phyloP scores from a whole-genome alignment of 1,140 invertebrate genomes.

The Drosophila ficusphila region DNA sequence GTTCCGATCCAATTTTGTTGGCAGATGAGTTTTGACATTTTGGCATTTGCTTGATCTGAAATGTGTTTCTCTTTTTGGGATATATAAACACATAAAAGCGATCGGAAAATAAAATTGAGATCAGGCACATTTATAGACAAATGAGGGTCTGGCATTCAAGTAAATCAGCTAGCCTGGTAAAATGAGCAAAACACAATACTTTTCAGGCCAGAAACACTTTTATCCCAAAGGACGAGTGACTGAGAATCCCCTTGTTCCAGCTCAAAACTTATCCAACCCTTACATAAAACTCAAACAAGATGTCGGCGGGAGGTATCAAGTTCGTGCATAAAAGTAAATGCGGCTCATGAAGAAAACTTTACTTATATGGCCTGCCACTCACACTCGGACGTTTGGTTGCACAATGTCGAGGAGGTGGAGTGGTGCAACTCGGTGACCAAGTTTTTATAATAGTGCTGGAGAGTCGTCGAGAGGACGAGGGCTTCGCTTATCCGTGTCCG shows the following conservation, averaged over 20 bases:
- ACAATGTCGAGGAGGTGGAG: conserved; percentile 23
- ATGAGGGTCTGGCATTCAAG: background rate
- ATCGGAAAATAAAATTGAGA: conserved; percentile 43
- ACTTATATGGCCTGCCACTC: conserved; percentile 9
- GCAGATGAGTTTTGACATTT: conserved; percentile 13
- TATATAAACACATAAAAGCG: background rate
- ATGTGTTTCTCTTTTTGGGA: conserved; percentile 23
- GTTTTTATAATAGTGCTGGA: conserved; percentile 61
- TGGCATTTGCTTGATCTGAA: conserved; percentile 46
- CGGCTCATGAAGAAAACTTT: conserved; percentile 41
- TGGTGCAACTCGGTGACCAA: conserved; percentile 46
- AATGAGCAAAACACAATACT: conserved; percentile 5
- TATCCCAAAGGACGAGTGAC: background rate
- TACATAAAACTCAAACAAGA: conserved; percentile 52
- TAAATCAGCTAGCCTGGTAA: conserved; percentile 13
- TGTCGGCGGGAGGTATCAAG: conserved; percentile 28
- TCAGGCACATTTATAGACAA: background rate
- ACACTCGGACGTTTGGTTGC: conserved; percentile 34
- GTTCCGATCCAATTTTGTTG: conserved; percentile 21
- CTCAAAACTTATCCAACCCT: conserved; percentile 35
- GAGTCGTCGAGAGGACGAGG: conserved; percentile 2
- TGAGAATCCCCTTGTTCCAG: background rate
- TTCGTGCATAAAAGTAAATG: conserved; percentile 62
- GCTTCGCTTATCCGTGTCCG: conserved; percentile 3
- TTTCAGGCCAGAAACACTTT: background rate